Evolutionary conservation across 2,113 vertebrate genomes (phyloP).

Genomic region (Copsychus sechellarum): DNA sequence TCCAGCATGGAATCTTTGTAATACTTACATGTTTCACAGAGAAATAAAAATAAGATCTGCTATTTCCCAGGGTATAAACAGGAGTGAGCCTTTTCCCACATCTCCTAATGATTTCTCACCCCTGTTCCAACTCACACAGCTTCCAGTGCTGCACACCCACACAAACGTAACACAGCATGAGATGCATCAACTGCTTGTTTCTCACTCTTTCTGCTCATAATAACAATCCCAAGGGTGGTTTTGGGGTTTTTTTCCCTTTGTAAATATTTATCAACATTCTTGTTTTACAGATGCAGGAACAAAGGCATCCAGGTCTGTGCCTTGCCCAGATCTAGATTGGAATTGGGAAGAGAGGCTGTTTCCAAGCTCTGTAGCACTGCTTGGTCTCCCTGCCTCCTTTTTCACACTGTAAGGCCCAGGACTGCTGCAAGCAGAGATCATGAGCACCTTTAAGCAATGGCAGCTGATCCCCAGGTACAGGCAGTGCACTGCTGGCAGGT

Average conservation of each 20-base stretch:
- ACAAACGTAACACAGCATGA: not conserved
- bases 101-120: not conserved
- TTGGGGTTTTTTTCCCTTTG: not conserved
- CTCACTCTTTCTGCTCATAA: not conserved
- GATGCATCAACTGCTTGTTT: not conserved
- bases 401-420: accelerated
- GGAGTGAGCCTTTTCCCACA: not conserved
- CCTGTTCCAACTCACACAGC: not conserved
- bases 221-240: not conserved
- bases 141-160: not conserved
- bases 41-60: not conserved
- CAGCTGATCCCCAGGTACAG: not conserved
- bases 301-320: not conserved
- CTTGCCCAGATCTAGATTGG: not conserved
- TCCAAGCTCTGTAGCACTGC: not conserved
- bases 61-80: not conserved
- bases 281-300: not conserved
- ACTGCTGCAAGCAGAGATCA: not conserved
- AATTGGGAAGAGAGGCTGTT: not conserved
- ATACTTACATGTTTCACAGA: not conserved
- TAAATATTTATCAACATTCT: not conserved
- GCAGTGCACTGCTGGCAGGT: not conserved
- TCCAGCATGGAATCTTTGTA: conserved; percentile 4
- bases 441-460: accelerated
- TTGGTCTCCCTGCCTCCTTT: not conserved